phyloP scores from a whole-genome alignment of 2,113 vertebrate genomes.

The Oncorhynchus gorbuscha region DNA sequence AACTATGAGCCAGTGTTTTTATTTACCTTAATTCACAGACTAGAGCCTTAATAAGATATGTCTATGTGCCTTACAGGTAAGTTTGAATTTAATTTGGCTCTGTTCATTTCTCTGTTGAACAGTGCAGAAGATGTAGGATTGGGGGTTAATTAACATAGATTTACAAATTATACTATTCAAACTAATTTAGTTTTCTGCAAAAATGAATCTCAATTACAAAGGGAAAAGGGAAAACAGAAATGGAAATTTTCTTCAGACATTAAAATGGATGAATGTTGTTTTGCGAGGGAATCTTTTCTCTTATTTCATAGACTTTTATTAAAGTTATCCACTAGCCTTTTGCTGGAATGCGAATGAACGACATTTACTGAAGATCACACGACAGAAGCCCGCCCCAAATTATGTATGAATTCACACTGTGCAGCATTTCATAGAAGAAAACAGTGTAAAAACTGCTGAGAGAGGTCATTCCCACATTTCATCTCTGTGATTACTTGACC shows the following conservation, averaged over 20 bases:
- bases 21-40: constrained; percentile 66
- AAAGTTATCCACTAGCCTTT: constrained; percentile 51
- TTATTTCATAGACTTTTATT: constrained; percentile 62
- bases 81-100: constrained; percentile 70
- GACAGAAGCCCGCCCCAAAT: constrained; percentile 42
- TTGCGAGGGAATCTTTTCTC: constrained; percentile 33
- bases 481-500: constrained; percentile 11
- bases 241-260: constrained; percentile 59
- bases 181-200: constrained; percentile 65
- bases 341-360: constrained; percentile 42
- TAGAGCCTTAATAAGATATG: constrained; percentile 25
- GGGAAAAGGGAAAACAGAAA: constrained; percentile 38
- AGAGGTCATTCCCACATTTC: constrained; percentile 46
- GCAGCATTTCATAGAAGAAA: constrained; percentile 37
- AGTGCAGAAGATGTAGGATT: constrained; percentile 48
- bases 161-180: constrained; percentile 74
- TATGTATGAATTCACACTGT: constrained; percentile 59
- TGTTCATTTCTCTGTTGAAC: constrained; percentile 25
- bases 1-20: constrained; percentile 65
- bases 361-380: constrained; percentile 59
- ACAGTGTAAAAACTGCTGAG: constrained; percentile 19
- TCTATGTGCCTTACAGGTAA: constrained; percentile 71
- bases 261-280: constrained; percentile 73
- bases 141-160: constrained; percentile 72
- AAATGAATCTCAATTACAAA: constrained; percentile 67